Evolutionary conservation across 2,113 vertebrate species (phyloP).

Genomic region (Thryonomys swinderianus): DNA sequence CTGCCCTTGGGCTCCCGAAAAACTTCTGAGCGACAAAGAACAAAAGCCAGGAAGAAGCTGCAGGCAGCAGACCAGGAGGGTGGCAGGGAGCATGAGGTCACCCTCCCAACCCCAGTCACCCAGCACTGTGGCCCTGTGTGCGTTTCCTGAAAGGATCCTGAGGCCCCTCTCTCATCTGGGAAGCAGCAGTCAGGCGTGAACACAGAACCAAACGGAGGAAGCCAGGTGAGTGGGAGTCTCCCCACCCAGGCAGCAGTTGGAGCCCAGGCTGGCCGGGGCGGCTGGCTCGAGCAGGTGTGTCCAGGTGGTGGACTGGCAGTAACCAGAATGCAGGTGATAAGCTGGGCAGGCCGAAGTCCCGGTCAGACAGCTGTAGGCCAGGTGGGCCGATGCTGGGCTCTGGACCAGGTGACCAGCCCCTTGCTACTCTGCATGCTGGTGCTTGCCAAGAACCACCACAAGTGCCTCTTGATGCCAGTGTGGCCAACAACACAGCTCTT

Average conservation of each 20-base stretch:
- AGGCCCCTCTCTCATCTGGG: not conserved
- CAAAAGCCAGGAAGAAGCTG: not conserved
- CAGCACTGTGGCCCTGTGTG: not conserved
- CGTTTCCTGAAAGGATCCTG: not conserved
- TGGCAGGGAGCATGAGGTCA: not conserved
- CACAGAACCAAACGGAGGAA: not conserved
- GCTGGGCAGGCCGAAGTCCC: too few species aligned
- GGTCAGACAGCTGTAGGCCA: too few species aligned
- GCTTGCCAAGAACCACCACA: not conserved
- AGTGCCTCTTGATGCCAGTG: not conserved
- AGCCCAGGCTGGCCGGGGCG: not conserved
- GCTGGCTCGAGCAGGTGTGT: not conserved
- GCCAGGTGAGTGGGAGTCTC: slow-evolving; percentile 51
- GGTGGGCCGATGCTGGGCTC: too few species aligned
- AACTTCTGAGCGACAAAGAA: not conserved
- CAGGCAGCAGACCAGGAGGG: not conserved
- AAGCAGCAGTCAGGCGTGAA: not conserved
- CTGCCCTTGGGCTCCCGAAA: not conserved
- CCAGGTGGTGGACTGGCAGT: too few species aligned
- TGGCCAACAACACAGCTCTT: not conserved
- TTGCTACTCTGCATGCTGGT: not conserved
- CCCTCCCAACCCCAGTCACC: not conserved
- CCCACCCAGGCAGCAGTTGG: not conserved
- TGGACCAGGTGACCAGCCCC: too few species aligned
- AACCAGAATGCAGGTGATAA: too few species aligned